phyloP scores from a whole-genome alignment of 1,140 invertebrate genomes.

The Drosophila pachea region DNA sequence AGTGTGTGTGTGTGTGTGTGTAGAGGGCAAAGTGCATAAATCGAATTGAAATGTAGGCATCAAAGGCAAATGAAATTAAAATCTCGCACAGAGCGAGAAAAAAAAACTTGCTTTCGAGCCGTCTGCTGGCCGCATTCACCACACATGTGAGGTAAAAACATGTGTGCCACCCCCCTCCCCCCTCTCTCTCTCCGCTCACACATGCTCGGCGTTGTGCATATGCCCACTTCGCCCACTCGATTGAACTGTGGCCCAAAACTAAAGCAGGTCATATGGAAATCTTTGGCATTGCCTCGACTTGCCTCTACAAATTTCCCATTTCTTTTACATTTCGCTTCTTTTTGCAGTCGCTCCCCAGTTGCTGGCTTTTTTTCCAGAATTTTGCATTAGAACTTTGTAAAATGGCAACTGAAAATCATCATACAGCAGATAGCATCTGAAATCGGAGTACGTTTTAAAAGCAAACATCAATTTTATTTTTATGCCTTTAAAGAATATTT shows the following conservation, averaged over 20 bases:
- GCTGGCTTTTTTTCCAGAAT: neutral
- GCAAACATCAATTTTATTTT: too few species aligned
- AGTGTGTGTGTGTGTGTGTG: too few species aligned
- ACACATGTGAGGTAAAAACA: slow-evolving; percentile 1
- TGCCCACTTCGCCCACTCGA: slow-evolving; percentile 33
- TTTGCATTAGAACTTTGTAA: neutral
- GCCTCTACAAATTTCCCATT: slow-evolving; percentile 27
- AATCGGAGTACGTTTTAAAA: too few species aligned
- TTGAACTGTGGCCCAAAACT: slow-evolving; percentile 29
- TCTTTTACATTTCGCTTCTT: slow-evolving; percentile 16
- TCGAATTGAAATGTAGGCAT: slow-evolving; percentile 40
- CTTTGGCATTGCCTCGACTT: slow-evolving; percentile 35
- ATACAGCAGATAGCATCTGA: too few species aligned
- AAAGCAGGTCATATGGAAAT: slow-evolving; percentile 76
- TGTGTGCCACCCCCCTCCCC: slow-evolving; percentile 6
- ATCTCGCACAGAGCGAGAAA: slow-evolving; percentile 24
- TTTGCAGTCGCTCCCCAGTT: neutral
- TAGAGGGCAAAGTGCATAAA: slow-evolving; percentile 34
- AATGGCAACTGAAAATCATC: too few species aligned
- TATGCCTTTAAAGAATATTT: too few species aligned
- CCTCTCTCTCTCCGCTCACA: neutral
- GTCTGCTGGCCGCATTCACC: slow-evolving; percentile 22
- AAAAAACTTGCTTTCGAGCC: slow-evolving; percentile 9
- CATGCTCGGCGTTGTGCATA: slow-evolving; percentile 11
- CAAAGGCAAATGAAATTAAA: slow-evolving; percentile 44